These are phyloP conservation scores for Pipra filicauda DNA, from an alignment of 2,113 vertebrate species.

Conservation along the genomic window DNA sequence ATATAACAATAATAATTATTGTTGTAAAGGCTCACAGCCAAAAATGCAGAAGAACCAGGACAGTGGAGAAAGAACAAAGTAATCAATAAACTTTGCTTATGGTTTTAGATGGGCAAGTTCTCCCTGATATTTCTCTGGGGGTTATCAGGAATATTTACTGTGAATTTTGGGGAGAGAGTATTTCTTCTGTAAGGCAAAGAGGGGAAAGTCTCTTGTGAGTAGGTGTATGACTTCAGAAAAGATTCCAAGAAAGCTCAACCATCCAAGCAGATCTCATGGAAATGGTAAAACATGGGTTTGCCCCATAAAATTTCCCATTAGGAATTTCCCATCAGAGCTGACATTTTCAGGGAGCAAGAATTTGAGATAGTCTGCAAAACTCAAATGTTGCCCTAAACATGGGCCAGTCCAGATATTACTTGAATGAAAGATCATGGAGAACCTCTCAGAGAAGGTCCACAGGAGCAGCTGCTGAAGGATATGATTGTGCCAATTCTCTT, in stretches of 20 bases:
- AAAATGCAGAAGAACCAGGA: neutral
- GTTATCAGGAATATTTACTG: neutral
- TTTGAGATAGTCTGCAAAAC: neutral
- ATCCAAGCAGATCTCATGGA: neutral
- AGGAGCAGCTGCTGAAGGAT: neutral
- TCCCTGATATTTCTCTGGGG: neutral
- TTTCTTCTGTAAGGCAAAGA: neutral
- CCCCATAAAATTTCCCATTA: neutral
- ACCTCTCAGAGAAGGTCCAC: neutral
- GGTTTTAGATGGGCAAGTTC: neutral
- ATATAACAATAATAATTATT: neutral
- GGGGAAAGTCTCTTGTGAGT: neutral
- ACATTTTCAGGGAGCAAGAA: neutral
- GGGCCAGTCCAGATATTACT: neutral
- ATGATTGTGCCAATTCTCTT: neutral
- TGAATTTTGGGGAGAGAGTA: neutral
- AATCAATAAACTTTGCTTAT: neutral
- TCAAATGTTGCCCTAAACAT: neutral
- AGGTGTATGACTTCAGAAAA: neutral
- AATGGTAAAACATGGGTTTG: neutral
- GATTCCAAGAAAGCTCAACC: neutral
- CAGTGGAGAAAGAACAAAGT: neutral
- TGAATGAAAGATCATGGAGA: neutral
- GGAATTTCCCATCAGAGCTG: neutral
- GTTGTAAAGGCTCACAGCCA: neutral